Evolutionary conservation across 1,140 invertebrate genomes (phyloP).

Genomic region (Tyrophagus putrescentiae): DNA sequence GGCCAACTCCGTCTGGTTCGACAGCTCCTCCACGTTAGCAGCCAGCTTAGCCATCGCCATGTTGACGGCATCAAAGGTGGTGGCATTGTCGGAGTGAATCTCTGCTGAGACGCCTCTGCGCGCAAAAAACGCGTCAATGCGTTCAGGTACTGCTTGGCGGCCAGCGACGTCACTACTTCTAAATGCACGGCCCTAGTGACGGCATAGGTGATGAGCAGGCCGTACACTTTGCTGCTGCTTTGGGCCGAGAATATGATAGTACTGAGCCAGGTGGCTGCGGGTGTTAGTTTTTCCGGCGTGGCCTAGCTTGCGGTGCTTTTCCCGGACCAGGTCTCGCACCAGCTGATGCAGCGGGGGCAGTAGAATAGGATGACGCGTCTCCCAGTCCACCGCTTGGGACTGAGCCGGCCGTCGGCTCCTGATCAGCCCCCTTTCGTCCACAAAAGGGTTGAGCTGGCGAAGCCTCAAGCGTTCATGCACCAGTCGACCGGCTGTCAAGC

Average conservation of each 20-base stretch:
- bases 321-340: background rate
- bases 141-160: conserved; percentile 22
- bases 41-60: background rate
- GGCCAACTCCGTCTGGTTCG: background rate
- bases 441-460: background rate
- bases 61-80: conserved; percentile 28
- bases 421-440: background rate
- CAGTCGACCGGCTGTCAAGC: background rate
- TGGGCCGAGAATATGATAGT: background rate
- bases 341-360: background rate
- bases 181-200: conserved; percentile 25
- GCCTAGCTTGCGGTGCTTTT: background rate
- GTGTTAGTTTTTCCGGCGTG: background rate
- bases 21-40: background rate
- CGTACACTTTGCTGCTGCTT: conserved; percentile 18
- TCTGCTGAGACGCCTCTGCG: conserved; percentile 26
- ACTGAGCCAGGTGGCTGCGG: background rate
- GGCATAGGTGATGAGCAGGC: conserved; percentile 23
- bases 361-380: background rate
- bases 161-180: conserved; percentile 23
- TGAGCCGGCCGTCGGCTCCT: background rate
- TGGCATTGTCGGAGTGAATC: conserved; percentile 31
- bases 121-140: conserved; percentile 28
- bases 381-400: background rate
- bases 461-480: background rate